phyloP scores from a whole-genome alignment of 1,140 invertebrate genomes.

The Sarcophaga bullata region DNA sequence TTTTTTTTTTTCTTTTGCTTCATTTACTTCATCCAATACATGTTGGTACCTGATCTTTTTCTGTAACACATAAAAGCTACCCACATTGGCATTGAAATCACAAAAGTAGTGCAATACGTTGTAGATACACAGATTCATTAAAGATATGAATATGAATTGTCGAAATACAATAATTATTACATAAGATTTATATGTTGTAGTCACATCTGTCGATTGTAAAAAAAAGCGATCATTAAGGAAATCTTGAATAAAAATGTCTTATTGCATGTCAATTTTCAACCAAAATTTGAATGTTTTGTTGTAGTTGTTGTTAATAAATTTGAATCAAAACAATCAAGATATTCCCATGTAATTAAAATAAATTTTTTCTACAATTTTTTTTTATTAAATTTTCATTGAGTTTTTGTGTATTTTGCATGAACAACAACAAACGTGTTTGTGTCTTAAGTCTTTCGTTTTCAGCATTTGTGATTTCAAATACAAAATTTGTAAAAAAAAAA shows the following conservation, averaged over 20 bases:
- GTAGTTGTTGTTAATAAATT: too few species aligned
- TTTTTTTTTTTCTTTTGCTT: not conserved
- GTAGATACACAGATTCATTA: not conserved
- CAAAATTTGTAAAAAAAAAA: too few species aligned
- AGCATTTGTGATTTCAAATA: too few species aligned
- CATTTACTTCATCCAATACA: not conserved
- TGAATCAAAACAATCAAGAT: too few species aligned
- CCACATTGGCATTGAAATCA: slow-evolving; percentile 12
- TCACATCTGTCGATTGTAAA: not conserved
- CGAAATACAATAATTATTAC: not conserved
- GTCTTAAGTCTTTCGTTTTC: not conserved
- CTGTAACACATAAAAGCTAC: slow-evolving; percentile 8
- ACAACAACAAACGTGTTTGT: not conserved
- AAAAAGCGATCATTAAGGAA: not conserved
- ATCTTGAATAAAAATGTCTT: not conserved
- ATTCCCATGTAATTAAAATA: too few species aligned
- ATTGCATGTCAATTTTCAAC: not conserved
- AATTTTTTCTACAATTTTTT: too few species aligned
- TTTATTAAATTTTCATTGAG: too few species aligned
- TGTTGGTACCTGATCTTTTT: not conserved
- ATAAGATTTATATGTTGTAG: not conserved
- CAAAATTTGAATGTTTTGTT: too few species aligned
- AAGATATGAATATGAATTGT: slow-evolving; percentile 12
- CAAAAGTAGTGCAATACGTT: not conserved
- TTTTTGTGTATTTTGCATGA: too few species aligned